Base-by-base conservation (phyloP, 2,888 invertebrate genomes). In the Chloroclysta siterata region DNA sequence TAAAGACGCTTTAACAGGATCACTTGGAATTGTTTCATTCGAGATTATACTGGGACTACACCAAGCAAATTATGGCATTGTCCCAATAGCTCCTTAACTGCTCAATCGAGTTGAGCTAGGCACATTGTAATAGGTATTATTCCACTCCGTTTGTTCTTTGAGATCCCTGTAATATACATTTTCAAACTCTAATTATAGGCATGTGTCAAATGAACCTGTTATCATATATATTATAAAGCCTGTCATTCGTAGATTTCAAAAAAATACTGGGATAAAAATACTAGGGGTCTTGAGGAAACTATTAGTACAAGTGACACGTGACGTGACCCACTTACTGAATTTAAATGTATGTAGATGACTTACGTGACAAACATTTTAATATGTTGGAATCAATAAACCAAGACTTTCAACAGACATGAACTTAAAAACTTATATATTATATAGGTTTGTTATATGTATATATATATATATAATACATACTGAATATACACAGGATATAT, bases 281-380 rank as follows among this genome's bases (percentile, higher is more conserved):
- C n/a, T n/a, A n/a, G n/a, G n/a, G n/a, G n/a, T n/a, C n/a, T n/a
- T n/a, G n/a, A 44, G 33, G 44, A 29, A 54, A 14, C 44, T 14
- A 28, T n/a, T n/a, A n/a, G n/a, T 39, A 39, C 8, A 33, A 33
- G 15, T 33, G 33, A 46, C 29, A 44, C 28, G 29, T 53, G 42
- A 44, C 41, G 22, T 50, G 50, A 50, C 29, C 29, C 33, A 13
- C 15, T 54, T 54, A 44, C 17, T 46, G 15, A 44, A 44, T 46
- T 46, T 46, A 17, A 46, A 17, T 46, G 0, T 46, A 46, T 46
- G 54, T 46, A 53, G 42, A 44, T 29, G 29, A 44, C 5, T 22
- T 28, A 54, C 54, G 54, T 44, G 54, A 54, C 54, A 46, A 53
- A 46, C 29, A 46, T 44, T n/a, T 17, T 11, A 46, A 46, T 46